Percentiles rank a stretch among this genome's conserved stretches.
phyloP scores from a whole-genome alignment of 2,113 vertebrate species.

The Cervus canadensis region DNA sequence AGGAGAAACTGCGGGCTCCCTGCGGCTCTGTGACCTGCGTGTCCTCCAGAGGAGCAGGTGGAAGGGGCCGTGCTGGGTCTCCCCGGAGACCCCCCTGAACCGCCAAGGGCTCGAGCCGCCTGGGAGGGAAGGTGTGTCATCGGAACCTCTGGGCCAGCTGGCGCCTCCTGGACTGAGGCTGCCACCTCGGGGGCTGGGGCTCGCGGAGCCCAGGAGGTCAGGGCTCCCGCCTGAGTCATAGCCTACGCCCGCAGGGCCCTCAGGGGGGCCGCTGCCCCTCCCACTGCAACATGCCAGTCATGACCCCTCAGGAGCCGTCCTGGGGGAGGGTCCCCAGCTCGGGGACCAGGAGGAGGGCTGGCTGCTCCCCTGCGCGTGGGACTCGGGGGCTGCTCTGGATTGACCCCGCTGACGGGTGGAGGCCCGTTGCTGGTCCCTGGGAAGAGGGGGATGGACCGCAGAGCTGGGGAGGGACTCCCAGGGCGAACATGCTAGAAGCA shows the following conservation, averaged over 20 bases:
- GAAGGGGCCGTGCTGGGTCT: neutral
- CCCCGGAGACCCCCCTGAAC: accelerated
- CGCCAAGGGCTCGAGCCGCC: neutral
- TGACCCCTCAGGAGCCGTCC: accelerated
- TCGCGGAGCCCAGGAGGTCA: neutral
- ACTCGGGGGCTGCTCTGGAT: accelerated
- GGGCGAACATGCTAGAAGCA: neutral
- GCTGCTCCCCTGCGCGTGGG: accelerated
- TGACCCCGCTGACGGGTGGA: neutral
- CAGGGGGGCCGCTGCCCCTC: neutral
- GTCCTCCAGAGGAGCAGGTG: neutral
- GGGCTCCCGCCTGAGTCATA: too few relatives aligned
- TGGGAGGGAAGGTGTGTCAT: neutral
- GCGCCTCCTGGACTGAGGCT: neutral
- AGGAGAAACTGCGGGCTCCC: neutral
- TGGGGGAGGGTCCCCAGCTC: accelerated
- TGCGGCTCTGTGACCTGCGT: neutral
- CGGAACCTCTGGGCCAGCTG: too few relatives aligned
- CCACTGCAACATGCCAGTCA: neutral
- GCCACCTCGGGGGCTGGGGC: neutral
- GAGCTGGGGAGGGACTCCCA: neutral
- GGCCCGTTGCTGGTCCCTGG: neutral
- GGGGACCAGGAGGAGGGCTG: neutral
- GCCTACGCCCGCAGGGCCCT: too few relatives aligned
- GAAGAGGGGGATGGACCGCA: neutral